These are phyloP conservation scores for Metallyticus violacea DNA, from an alignment of 2,888 invertebrate species.

Conservation along the genomic window DNA sequence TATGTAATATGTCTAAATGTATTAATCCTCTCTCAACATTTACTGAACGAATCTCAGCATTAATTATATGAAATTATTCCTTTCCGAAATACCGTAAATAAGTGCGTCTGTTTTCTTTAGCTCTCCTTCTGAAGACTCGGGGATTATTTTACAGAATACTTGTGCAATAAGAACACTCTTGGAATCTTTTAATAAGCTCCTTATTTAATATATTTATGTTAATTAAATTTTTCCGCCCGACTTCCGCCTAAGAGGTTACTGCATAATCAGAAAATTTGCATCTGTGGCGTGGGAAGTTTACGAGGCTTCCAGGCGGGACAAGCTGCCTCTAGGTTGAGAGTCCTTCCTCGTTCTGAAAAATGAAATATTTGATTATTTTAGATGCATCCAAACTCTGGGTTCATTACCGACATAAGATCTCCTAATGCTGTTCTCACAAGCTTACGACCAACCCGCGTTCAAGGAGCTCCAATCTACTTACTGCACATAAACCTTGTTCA, in stretches of 20 bases:
- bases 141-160: not conserved
- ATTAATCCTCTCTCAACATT: no score
- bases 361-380: not conserved
- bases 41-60: no score
- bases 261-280: not conserved
- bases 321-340: not conserved
- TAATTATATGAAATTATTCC: not conserved
- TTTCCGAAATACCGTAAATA: not conserved
- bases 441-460: no score
- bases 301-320: not conserved
- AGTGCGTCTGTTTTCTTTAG: not conserved
- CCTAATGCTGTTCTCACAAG: no score
- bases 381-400: not conserved
- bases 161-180: not conserved
- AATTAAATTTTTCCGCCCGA: not conserved
- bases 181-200: not conserved
- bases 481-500: no score
- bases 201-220: not conserved
- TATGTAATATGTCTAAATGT: no score
- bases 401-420: not conserved
- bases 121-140: not conserved
- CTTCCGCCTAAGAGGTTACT: not conserved
- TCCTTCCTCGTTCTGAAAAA: not conserved
- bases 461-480: no score
- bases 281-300: not conserved